Base-by-base conservation (phyloP, 1,140 invertebrate genomes). In the Ceratosolen solmsi region DNA sequence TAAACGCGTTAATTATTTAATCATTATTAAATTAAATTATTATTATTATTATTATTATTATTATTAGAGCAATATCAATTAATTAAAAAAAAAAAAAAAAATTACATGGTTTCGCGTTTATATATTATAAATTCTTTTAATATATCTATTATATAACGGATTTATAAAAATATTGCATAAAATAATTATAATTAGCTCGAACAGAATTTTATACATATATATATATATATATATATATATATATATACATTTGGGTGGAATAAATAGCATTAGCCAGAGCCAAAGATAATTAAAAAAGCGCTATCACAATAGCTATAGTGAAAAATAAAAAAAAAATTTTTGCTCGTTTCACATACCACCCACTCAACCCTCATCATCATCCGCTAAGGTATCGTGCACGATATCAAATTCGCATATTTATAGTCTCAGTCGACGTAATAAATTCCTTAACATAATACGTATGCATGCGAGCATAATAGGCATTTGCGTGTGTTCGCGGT, bases 381-480 rank as follows among this genome's bases (percentile, higher is more conserved):
- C 60, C 15, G 8, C 0, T 22, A 41, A 13, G 25, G 5, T 46
- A 33, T 41, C n/a, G 2, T 27, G 5, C 49, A 3, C n/a, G 30
- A 54, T 54, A 79, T 79, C 27, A 41, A 58, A 58, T 41, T 72
- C 51, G 33, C 49, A 58, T 71, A 58, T 71, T 71, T 58, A 27
- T 58, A 56, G 58, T n/a, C 25, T 22, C n/a, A 65, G 36, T 54
- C 15, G 56, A 22, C 25, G 58, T 76, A 65, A 49, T 76, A 65
- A 76, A 63, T 65, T 76, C 58, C 27, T n/a, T 3, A 22, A 3
- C 7, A 36, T 36, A 56, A 56, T 54, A 7, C 71, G 71, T 22
- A 36, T 49, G 2, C n/a, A n/a, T 9, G 51, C 7, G 20, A 27
- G 17, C 5, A 56, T 74, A 74, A 74, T 36, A 36, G 27, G 71